These are phyloP conservation scores for Mycalesis mineus DNA, from an alignment of 2,888 invertebrate genomes.

Conservation along the genomic window DNA sequence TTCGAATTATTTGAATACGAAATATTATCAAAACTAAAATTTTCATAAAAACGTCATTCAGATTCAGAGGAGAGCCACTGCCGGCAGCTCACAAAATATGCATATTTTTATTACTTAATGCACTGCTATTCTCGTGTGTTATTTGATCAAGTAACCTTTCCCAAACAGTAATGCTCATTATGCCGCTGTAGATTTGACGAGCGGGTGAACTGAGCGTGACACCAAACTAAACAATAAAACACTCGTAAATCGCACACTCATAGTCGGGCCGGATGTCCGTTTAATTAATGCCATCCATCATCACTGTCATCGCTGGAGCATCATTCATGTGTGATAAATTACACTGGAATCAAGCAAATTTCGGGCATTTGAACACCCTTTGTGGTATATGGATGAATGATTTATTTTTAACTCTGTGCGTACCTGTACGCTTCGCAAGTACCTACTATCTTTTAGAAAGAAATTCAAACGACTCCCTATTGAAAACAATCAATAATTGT, in stretches of 20 bases:
- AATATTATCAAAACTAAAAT: no score
- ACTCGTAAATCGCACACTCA: slow-evolving; percentile 1
- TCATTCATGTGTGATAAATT: slow-evolving; percentile 12
- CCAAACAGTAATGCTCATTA: neutral
- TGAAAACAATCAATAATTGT: no score
- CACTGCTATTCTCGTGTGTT: no score
- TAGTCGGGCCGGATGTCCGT: slow-evolving; percentile 1
- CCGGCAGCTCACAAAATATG: no score
- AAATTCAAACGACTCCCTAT: no score
- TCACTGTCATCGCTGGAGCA: slow-evolving; percentile 6
- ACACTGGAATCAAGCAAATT: slow-evolving; percentile 1
- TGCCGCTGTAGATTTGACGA: neutral
- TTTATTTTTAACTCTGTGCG: neutral
- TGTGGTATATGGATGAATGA: neutral
- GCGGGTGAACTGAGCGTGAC: neutral
- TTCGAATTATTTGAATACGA: no score
- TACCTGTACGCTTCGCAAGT: no score
- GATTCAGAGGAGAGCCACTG: no score
- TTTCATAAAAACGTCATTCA: no score
- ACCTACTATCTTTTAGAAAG: no score
- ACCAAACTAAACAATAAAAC: slow-evolving; percentile 3
- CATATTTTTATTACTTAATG: no score
- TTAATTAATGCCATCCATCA: slow-evolving; percentile 11
- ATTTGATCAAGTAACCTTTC: no score
- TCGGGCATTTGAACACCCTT: slow-evolving; percentile 3